A percentile compares a stretch with the other conserved stretches of the same genome.
Evolutionary conservation across 2,888 invertebrate species (phyloP).

Genomic region (Diabrotica balteata): DNA sequence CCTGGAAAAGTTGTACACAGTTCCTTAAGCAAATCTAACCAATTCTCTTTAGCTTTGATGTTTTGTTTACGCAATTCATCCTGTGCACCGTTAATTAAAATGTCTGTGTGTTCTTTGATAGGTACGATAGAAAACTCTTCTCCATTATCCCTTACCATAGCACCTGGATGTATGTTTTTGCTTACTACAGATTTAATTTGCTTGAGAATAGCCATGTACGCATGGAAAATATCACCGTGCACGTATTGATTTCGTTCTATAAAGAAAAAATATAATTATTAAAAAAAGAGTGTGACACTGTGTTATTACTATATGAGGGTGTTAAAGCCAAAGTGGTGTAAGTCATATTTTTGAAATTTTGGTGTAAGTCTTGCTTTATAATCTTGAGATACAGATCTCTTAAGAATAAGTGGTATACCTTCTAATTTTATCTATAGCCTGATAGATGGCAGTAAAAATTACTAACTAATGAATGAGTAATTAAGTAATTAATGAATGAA

Average conservation of each 20-base stretch:
- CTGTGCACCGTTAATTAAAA: conserved; percentile 87
- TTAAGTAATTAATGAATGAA: too few relatives aligned
- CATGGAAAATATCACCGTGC: conserved; percentile 96
- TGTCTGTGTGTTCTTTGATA: conserved; percentile 70
- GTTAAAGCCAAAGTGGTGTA: too few relatives aligned
- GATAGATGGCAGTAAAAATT: too few relatives aligned
- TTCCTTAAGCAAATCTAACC: conserved; percentile 89
- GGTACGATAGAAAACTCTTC: conserved; percentile 73
- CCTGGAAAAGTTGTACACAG: conserved; percentile 88
- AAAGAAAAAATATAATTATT: too few relatives aligned
- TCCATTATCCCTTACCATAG: conserved; percentile 64
- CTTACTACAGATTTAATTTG: conserved; percentile 82
- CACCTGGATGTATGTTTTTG: conserved; percentile 71
- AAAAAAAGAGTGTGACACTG: too few relatives aligned
- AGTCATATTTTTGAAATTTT: too few relatives aligned
- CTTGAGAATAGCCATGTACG: conserved; percentile 89
- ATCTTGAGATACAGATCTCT: too few relatives aligned
- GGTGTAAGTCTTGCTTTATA: too few relatives aligned
- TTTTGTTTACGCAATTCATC: conserved; percentile 86
- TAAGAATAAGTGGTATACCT: too few relatives aligned
- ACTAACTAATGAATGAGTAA: too few relatives aligned
- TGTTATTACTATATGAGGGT: too few relatives aligned
- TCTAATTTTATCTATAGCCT: too few relatives aligned
- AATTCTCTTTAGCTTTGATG: conserved; percentile 89
- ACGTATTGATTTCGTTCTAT: conserved; percentile 98